phyloP scores from a whole-genome alignment of 2,797 vertebrate species.

The Ceryle rudis region DNA sequence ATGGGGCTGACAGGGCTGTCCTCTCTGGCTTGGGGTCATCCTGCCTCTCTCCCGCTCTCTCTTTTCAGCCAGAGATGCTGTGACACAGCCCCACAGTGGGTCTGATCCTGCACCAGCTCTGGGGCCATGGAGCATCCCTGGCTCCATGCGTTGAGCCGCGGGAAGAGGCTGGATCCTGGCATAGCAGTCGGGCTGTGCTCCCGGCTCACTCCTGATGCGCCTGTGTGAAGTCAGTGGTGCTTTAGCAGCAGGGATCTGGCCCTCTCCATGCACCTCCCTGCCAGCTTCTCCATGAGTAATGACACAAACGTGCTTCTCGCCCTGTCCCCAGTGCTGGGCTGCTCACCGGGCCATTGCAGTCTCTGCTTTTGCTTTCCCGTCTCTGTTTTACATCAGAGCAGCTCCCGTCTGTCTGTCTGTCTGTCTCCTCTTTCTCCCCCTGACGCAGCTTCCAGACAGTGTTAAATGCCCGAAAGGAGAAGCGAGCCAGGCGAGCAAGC shows the following conservation, averaged over 20 bases:
- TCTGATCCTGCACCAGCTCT: rapidly evolving
- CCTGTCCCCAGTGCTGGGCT: background rate
- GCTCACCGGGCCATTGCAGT: background rate
- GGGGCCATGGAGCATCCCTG: background rate
- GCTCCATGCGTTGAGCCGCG: rapidly evolving
- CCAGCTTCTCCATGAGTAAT: conserved; percentile 11
- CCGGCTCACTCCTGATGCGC: rapidly evolving
- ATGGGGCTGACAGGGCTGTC: background rate
- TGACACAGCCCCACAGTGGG: rapidly evolving
- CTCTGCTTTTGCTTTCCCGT: background rate
- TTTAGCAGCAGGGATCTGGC: background rate
- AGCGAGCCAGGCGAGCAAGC: background rate
- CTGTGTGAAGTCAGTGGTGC: background rate
- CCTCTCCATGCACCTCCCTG: background rate
- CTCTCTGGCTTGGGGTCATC: background rate
- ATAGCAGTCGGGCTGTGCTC: rapidly evolving
- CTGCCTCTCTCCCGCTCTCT: background rate
- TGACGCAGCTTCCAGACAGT: background rate
- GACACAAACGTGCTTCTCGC: background rate
- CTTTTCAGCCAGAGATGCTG: background rate
- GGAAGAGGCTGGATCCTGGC: background rate
- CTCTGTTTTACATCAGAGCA: conserved; percentile 32
- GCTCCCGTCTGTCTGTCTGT: background rate
- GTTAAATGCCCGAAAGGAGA: background rate
- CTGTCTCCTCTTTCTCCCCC: background rate